Percentiles rank a stretch among this genome's conserved stretches.
Conservation (phyloP, 2,797 vertebrate genomes). For the Cyprinella venusta region DNA sequence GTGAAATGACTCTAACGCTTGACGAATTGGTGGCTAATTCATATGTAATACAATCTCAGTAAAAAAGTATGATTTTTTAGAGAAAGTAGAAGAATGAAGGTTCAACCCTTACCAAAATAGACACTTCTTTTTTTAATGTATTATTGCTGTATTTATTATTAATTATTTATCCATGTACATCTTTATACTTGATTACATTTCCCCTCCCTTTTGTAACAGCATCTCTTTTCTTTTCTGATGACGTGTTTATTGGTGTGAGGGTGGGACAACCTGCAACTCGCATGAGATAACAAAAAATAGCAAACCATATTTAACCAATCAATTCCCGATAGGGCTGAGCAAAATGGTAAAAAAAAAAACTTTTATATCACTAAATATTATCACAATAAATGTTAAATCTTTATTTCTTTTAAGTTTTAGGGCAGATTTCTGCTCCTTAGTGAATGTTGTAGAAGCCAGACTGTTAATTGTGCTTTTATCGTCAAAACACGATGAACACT, state of each 20-base stretch:
- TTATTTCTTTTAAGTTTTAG: too few species aligned
- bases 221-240: not conserved
- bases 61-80: too few species aligned
- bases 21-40: not conserved
- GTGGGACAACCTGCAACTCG: not conserved
- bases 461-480: too few species aligned
- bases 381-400: too few species aligned
- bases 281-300: not conserved
- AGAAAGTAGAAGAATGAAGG: not conserved
- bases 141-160: not conserved
- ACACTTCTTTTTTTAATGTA: not conserved
- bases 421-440: too few species aligned
- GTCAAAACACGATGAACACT: too few species aligned
- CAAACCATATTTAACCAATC: not conserved
- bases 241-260: not conserved
- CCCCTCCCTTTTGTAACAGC: not conserved
- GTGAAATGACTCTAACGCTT: conserved; percentile 1
- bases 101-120: not conserved
- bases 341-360: too few species aligned
- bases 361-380: too few species aligned
- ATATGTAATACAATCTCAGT: not conserved
- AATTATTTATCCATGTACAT: not conserved
- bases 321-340: too few species aligned
- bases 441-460: too few species aligned
- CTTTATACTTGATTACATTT: not conserved